A percentile compares a stretch with the other conserved stretches of the same genome.
Evolutionary conservation across 2,888 invertebrate genomes (phyloP).

Genomic region (Nineta flava): DNA sequence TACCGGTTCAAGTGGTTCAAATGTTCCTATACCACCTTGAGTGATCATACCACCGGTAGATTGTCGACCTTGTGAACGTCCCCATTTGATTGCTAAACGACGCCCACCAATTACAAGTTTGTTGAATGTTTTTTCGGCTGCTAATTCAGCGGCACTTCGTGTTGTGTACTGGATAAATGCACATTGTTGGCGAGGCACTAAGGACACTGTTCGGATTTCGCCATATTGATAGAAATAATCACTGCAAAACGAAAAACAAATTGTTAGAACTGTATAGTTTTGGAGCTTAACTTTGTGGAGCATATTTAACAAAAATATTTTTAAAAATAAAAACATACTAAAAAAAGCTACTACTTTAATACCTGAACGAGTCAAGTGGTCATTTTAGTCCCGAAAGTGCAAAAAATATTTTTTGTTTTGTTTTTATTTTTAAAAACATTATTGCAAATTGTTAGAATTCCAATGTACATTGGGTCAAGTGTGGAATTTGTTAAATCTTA

Average conservation of each 20-base stretch:
- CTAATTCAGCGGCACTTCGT: constrained; percentile 77
- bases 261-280: neutral
- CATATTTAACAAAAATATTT: too few relatives aligned
- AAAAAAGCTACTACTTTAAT: too few relatives aligned
- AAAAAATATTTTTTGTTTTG: too few relatives aligned
- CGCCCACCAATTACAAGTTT: constrained; percentile 74
- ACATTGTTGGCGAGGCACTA: constrained; percentile 87
- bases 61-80: constrained; percentile 76
- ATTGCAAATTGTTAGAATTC: too few relatives aligned
- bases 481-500: constrained; percentile 15
- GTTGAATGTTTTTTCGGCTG: constrained; percentile 92
- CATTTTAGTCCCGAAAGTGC: too few relatives aligned
- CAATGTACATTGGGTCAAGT: too few relatives aligned
- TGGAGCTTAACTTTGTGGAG: too few relatives aligned
- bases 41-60: constrained; percentile 27
- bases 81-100: constrained; percentile 96
- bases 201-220: constrained; percentile 84
- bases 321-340: too few relatives aligned
- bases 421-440: too few relatives aligned
- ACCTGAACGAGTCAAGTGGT: too few relatives aligned
- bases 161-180: constrained; percentile 95
- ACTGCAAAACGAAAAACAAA: constrained; percentile 26
- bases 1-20: constrained; percentile 50
- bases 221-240: constrained; percentile 99
- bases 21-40: constrained; percentile 27